Evolutionary conservation across 2,888 invertebrate species (phyloP).

Genomic region (Eretmocerus hayati): DNA sequence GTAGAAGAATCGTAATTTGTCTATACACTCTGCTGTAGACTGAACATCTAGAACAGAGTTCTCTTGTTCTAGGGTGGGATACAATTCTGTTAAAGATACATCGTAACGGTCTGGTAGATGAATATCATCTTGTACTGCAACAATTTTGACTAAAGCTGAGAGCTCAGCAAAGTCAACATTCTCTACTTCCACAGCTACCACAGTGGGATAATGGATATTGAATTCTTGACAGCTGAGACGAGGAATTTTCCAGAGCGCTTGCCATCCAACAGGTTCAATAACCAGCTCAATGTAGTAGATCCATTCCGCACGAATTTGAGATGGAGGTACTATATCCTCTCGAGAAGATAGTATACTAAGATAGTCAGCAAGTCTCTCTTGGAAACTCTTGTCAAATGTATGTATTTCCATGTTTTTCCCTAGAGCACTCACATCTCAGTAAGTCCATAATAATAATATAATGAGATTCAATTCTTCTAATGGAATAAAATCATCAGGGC

Average conservation of each 20-base stretch:
- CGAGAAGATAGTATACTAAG: slow-evolving; percentile 49
- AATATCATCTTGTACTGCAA: slow-evolving; percentile 61
- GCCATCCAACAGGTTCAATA: slow-evolving; percentile 63
- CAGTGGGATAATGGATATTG: slow-evolving; percentile 59
- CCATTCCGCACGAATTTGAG: slow-evolving; percentile 53
- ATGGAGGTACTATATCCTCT: slow-evolving; percentile 46
- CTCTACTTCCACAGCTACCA: slow-evolving; percentile 56
- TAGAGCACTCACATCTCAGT: too few relatives aligned
- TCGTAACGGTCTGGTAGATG: slow-evolving; percentile 55
- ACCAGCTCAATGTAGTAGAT: slow-evolving; percentile 53
- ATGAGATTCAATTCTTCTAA: too few relatives aligned
- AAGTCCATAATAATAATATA: too few relatives aligned
- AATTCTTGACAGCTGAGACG: slow-evolving; percentile 58
- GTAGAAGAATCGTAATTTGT: slow-evolving; percentile 61
- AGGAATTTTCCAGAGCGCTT: slow-evolving; percentile 64
- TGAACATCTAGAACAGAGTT: slow-evolving; percentile 52
- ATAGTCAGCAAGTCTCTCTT: slow-evolving; percentile 52
- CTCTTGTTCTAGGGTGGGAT: slow-evolving; percentile 60
- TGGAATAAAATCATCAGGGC: too few relatives aligned
- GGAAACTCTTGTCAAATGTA: slow-evolving; percentile 54
- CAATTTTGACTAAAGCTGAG: slow-evolving; percentile 54
- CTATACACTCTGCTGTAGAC: slow-evolving; percentile 58
- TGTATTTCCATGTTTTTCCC: slow-evolving; percentile 51
- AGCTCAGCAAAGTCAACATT: slow-evolving; percentile 53
- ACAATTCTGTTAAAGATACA: slow-evolving; percentile 58